Base-by-base conservation (phyloP, 1,140 invertebrate genomes). In the Drosophila pseudoobscura region DNA sequence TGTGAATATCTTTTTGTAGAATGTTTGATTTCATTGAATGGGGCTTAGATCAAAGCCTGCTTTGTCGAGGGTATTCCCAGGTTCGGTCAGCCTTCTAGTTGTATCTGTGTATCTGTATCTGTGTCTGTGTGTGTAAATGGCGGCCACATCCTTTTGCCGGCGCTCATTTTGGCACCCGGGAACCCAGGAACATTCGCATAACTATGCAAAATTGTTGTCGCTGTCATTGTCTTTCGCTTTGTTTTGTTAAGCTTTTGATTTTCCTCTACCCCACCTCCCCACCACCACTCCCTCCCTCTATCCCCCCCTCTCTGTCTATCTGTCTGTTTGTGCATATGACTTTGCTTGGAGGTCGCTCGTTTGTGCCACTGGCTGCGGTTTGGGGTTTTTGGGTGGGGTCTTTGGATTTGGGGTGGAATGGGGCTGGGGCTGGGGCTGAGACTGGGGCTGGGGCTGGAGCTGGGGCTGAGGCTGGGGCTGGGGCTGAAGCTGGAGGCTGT, bases 201-300 rank as follows among this genome's bases (percentile, higher is more conserved):
- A 87, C 82, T 87, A 87, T 87, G 82, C 82, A 87, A 87, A 87
- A 87, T 88, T 88, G 82, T 83, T 82, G 82, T 78, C 66, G 57
- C 63, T 77, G 63, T 85, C 60, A 65, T 75, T 75, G 62, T 74
- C 66, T 75, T 72, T 78, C 60, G 63, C 71, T 84, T 87, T 85
- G 83, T 88, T 85, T 87, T 85, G 82, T 87, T 87, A 87, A 87
- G 82, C 82, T 85, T 63, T 68, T 85, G 82, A 80, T 85, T 85
- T 82, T 64, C 63, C 20, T 29, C 22, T 11, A 26, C 35, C 35
- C 11, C 35, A 0, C 26, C 11, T 24, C 20, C 61, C 77, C 71
- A 58, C 52, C 44, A 46, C 72, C 47, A 31, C 3, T 15, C 11
- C 41, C 26, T 54, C 13, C 51, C 53, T 44, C 61, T 82, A 65